Base-by-base conservation (phyloP, 2,888 invertebrate genomes). In the Eilema sororculum region DNA sequence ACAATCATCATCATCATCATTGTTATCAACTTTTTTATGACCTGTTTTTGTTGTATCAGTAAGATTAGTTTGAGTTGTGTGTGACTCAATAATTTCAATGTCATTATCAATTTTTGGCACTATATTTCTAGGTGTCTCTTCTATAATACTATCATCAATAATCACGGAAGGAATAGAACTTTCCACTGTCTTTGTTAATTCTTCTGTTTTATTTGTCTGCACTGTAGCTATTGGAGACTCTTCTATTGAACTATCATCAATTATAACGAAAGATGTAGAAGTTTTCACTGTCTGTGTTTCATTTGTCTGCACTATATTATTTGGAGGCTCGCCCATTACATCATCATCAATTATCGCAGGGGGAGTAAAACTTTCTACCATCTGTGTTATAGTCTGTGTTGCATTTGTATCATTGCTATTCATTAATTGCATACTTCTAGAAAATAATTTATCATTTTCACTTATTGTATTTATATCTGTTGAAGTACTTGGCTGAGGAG, bases 401-500 rank as follows among this genome's bases (percentile, higher is more conserved):
- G 6, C 28, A 59, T 37, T 13, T 8, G 13, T 9, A 12, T 57
- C 22, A 24, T 68, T 46, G 3, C 59, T 64, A 20, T 37, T 56
- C 24, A 52, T 41, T 57, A 52, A 9, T 52, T 22, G 63, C 25
- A 88, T 71, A 67, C 88, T 87, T 63, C 89, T 81, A 80, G 82
- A 83, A 37, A 88, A 89, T 20, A 77, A 78, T 65, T 84, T 68
- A 62, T 89, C 90, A 86, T 91, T 91, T 82, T 84, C 84, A 13
- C 77, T 65, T 59, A 91, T 81, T 12, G 81, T 86, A 58, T 85
- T 79, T 65, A 67, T 80, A 67, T 90, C 87, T 69, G 22, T 86
- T 3, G 91, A 91, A 57, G 91, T 91, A 77, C 91, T 91, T 8
- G 91, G 91, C 33, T 86, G 46, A 4, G 90, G 91, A 22, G 86